Evolutionary conservation across 2,888 invertebrate species (phyloP).

Genomic region (Melinaea marsaeus): DNA sequence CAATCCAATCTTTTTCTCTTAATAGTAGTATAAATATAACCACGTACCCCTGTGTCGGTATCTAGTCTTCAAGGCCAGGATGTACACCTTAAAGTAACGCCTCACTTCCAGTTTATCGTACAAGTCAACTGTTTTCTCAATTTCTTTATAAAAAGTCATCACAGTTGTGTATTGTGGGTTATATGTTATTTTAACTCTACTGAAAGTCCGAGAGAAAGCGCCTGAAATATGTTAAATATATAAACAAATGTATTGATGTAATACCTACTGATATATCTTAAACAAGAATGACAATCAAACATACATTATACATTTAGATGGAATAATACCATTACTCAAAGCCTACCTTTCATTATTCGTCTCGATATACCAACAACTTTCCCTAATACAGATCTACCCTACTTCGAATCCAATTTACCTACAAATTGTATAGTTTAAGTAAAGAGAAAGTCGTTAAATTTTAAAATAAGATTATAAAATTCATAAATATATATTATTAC

Average conservation of each 20-base stretch:
- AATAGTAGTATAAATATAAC: not conserved
- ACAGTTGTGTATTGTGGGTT: constrained; percentile 57
- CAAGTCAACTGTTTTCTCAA: constrained; percentile 60
- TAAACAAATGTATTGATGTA: not conserved
- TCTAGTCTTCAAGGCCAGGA: constrained; percentile 57
- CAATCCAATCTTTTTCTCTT: no score
- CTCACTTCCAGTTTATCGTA: constrained; percentile 50
- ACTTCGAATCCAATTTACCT: constrained; percentile 74
- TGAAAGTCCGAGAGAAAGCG: constrained; percentile 68
- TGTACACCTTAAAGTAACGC: constrained; percentile 65
- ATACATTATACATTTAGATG: constrained; percentile 10
- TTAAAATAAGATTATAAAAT: not conserved
- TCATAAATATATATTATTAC: no score
- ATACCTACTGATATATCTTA: constrained; percentile 1
- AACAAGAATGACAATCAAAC: not conserved
- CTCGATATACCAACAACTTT: constrained; percentile 31
- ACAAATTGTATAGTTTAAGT: constrained; percentile 42
- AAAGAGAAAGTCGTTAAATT: constrained; percentile 18
- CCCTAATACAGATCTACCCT: constrained; percentile 66
- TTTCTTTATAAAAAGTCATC: constrained; percentile 53
- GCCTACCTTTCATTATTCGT: constrained; percentile 30
- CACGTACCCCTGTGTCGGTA: constrained; percentile 65
- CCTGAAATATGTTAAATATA: constrained; percentile 42
- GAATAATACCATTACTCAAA: constrained; percentile 27
- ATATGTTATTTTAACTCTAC: constrained; percentile 63